Percentiles rank a stretch among this genome's conserved stretches.
phyloP scores from a whole-genome alignment of 53 echinoderm and acorn worm genomes.

The Temnopleurus reevesii region DNA sequence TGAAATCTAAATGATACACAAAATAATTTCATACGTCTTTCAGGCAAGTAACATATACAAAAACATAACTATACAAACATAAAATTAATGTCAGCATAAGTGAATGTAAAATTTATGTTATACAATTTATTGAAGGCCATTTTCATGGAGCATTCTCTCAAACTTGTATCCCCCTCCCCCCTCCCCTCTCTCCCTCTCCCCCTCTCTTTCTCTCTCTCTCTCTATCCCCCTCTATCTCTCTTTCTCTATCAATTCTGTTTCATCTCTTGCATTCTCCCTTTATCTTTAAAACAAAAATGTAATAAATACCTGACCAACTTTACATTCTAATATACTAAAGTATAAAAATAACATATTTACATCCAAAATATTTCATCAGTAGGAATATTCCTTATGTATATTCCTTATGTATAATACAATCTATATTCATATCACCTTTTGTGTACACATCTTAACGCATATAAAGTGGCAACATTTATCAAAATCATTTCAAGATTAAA shows the following conservation, averaged over 20 bases:
- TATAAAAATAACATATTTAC: conserved; percentile 14
- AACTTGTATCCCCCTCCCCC: neutral
- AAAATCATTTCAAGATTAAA: too few species aligned
- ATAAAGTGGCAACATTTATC: too few species aligned
- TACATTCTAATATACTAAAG: neutral
- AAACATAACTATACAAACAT: neutral
- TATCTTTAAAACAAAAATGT: too few species aligned
- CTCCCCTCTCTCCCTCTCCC: neutral
- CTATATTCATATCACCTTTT: neutral
- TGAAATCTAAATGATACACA: too few species aligned
- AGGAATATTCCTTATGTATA: neutral
- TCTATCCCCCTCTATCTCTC: neutral
- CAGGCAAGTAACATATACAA: conserved; percentile 8
- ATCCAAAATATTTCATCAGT: neutral
- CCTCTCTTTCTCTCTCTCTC: neutral
- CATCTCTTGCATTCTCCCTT: too few species aligned
- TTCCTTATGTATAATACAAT: neutral
- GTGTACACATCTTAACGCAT: too few species aligned
- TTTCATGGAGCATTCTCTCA: neutral
- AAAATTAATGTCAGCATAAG: neutral
- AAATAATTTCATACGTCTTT: neutral
- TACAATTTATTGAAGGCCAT: too few species aligned
- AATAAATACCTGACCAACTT: neutral
- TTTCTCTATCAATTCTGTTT: neutral
- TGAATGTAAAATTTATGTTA: neutral